Evolutionary conservation across 2,888 invertebrate genomes (phyloP).

Genomic region (Leucophenga maculata): DNA sequence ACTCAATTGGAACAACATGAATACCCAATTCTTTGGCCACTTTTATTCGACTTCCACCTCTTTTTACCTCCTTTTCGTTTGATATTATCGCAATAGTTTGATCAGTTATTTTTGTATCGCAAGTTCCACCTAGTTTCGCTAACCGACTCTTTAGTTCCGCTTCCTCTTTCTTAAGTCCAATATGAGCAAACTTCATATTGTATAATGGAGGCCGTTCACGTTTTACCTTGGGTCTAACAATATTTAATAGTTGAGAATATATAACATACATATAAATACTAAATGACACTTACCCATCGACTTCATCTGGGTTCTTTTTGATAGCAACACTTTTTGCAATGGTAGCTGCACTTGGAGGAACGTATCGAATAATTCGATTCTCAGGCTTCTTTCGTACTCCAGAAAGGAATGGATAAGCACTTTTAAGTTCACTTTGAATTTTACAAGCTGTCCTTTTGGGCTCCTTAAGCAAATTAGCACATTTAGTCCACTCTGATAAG

Average conservation of each 20-base stretch:
- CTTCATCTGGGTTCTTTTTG: slow-evolving; percentile 64
- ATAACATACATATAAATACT: neutral
- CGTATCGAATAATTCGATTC: slow-evolving; percentile 75
- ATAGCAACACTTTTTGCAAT: slow-evolving; percentile 51
- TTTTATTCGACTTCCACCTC: slow-evolving; percentile 77
- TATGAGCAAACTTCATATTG: slow-evolving; percentile 83
- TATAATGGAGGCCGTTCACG: slow-evolving; percentile 81
- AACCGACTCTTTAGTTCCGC: slow-evolving; percentile 81
- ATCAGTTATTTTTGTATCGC: slow-evolving; percentile 77
- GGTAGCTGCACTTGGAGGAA: slow-evolving; percentile 72
- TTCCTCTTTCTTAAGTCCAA: slow-evolving; percentile 75
- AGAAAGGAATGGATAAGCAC: slow-evolving; percentile 75
- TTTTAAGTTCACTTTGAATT: slow-evolving; percentile 78
- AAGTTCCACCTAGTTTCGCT: slow-evolving; percentile 82
- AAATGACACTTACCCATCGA: slow-evolving; percentile 62
- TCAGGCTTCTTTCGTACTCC: slow-evolving; percentile 77
- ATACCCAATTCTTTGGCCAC: slow-evolving; percentile 80
- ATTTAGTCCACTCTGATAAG: slow-evolving; percentile 88
- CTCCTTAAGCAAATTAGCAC: slow-evolving; percentile 79
- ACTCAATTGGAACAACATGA: slow-evolving; percentile 86
- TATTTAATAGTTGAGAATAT: neutral
- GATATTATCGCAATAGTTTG: slow-evolving; percentile 85
- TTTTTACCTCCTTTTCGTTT: slow-evolving; percentile 79
- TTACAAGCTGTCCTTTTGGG: slow-evolving; percentile 82
- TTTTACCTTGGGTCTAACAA: slow-evolving; percentile 76